phyloP scores from a whole-genome alignment of 1,140 invertebrate genomes.

The Dufourea novaeangliae region DNA sequence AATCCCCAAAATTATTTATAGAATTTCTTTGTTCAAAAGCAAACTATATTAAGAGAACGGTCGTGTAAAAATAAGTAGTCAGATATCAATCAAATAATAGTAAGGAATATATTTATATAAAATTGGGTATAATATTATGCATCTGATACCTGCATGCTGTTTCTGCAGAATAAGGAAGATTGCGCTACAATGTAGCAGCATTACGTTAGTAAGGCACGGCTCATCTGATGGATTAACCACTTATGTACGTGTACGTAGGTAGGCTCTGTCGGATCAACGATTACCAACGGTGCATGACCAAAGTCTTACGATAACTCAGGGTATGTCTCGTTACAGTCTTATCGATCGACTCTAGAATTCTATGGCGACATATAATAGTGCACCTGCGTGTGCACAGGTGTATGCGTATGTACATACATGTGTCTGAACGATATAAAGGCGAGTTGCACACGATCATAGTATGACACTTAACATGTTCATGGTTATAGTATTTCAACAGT shows the following conservation, averaged over 20 bases:
- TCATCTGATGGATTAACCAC: constrained; percentile 46
- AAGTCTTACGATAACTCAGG: constrained; percentile 50
- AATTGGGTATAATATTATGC: no score
- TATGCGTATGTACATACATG: constrained; percentile 1
- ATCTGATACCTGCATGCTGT: not conserved
- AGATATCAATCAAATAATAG: no score
- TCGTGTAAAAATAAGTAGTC: no score
- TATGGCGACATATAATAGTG: constrained; percentile 34
- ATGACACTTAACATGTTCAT: constrained; percentile 24
- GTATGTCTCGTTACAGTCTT: constrained; percentile 53
- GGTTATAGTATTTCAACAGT: constrained; percentile 17
- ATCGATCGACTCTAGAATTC: constrained; percentile 60
- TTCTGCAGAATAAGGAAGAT: not conserved
- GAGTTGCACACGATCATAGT: constrained; percentile 37
- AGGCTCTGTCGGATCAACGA: constrained; percentile 36
- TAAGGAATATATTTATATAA: no score
- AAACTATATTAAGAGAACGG: no score
- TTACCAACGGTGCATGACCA: constrained; percentile 41
- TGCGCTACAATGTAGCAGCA: not conserved
- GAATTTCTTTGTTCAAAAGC: not conserved
- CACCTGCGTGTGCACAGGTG: constrained; percentile 39
- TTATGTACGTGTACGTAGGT: constrained; percentile 15
- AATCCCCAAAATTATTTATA: no score
- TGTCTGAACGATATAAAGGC: constrained; percentile 28
- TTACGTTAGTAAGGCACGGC: constrained; percentile 12